These are phyloP conservation scores for Scaptomyza reducta DNA, from an alignment of 2,888 invertebrate genomes.

Conservation along the genomic window DNA sequence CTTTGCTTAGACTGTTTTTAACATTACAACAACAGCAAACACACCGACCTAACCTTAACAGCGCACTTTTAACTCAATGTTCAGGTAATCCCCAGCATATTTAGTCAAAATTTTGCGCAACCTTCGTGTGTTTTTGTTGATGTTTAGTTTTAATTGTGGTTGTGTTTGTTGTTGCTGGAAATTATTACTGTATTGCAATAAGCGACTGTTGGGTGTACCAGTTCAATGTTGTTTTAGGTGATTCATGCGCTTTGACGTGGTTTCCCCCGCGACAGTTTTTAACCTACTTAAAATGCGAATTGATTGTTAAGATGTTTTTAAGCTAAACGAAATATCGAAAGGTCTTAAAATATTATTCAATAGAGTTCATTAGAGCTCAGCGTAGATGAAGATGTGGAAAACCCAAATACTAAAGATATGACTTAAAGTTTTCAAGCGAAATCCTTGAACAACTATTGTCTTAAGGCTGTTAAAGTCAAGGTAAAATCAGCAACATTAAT, in stretches of 20 bases:
- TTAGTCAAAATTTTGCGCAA: conserved; percentile 55
- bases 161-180: conserved; percentile 17
- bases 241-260: conserved; percentile 55
- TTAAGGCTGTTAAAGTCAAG: conserved; percentile 1
- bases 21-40: conserved; percentile 2
- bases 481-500: neutral
- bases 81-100: conserved; percentile 61
- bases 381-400: conserved; percentile 33
- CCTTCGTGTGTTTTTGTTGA: conserved; percentile 56
- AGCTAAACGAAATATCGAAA: conserved; percentile 21
- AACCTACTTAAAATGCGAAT: conserved; percentile 68
- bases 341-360: conserved; percentile 23
- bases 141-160: conserved; percentile 18
- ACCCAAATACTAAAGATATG: conserved; percentile 26
- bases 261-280: conserved; percentile 62
- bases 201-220: conserved; percentile 29
- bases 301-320: conserved; percentile 28
- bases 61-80: conserved; percentile 15
- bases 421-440: conserved; percentile 35
- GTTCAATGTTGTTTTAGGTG: conserved; percentile 53
- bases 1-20: conserved; percentile 18
- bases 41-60: conserved; percentile 54
- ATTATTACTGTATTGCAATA: conserved; percentile 24
- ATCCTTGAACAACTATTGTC: conserved; percentile 36
- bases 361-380: conserved; percentile 11